phyloP scores from a whole-genome alignment of 1,140 invertebrate species.

The Brachionus angularis region DNA sequence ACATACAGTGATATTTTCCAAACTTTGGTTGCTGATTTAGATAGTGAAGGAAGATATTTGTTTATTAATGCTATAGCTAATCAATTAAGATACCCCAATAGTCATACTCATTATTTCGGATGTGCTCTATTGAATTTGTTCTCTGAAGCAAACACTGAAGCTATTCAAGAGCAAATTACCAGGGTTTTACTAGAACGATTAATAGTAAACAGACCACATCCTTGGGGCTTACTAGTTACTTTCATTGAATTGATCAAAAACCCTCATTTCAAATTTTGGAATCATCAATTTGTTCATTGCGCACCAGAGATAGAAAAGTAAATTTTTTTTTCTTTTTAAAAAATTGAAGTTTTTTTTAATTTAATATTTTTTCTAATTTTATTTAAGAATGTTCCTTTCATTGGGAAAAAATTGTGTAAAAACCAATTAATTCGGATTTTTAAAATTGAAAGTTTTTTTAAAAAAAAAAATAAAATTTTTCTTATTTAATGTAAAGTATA shows the following conservation, averaged over 20 bases:
- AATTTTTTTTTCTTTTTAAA: slow-evolving; percentile 52
- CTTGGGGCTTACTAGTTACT: slow-evolving; percentile 96
- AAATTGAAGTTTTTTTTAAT: neutral
- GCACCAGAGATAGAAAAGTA: slow-evolving; percentile 97
- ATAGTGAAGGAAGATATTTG: slow-evolving; percentile 87
- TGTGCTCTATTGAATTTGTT: slow-evolving; percentile 93
- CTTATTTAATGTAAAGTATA: too few relatives aligned
- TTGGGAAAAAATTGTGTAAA: slow-evolving; percentile 43
- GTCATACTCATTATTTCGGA: slow-evolving; percentile 98
- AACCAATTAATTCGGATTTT: slow-evolving; percentile 24
- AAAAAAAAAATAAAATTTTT: too few relatives aligned
- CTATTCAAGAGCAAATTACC: slow-evolving; percentile 75
- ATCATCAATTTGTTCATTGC: slow-evolving; percentile 96
- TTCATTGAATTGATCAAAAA: slow-evolving; percentile 99
- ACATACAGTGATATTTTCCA: slow-evolving; percentile 99
- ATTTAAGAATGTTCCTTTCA: slow-evolving; percentile 37
- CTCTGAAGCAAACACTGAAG: slow-evolving; percentile 93
- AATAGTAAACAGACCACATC: slow-evolving; percentile 95
- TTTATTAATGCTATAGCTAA: slow-evolving; percentile 98
- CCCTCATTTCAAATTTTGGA: slow-evolving; percentile 97
- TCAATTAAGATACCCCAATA: slow-evolving; percentile 95
- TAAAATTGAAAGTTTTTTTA: too few relatives aligned
- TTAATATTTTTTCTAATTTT: slow-evolving; percentile 5
- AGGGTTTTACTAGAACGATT: slow-evolving; percentile 90
- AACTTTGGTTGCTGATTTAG: slow-evolving; percentile 91